phyloP scores from a whole-genome alignment of 2,113 vertebrate genomes.

The Mandrillus leucophaeus region DNA sequence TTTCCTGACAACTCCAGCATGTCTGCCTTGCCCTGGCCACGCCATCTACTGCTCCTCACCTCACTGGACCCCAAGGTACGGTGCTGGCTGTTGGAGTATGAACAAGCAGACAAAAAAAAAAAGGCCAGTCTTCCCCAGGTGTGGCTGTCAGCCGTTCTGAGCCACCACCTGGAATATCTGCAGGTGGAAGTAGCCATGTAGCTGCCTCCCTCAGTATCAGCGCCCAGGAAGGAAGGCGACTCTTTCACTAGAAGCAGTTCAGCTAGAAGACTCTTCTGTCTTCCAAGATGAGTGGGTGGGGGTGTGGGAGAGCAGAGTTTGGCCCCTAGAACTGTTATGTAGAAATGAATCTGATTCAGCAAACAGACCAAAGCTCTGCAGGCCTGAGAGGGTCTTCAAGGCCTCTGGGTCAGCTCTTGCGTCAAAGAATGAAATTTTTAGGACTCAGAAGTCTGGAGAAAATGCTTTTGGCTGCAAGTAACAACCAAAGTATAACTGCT shows the following conservation, averaged over 20 bases:
- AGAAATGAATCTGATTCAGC: neutral
- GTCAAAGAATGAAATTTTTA: neutral
- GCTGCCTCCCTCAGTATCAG: neutral
- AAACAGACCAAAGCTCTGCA: neutral
- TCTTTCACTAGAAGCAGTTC: neutral
- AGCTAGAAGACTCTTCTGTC: neutral
- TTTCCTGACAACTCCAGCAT: neutral
- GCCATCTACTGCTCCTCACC: neutral
- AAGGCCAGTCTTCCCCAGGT: neutral
- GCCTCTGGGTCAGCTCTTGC: neutral
- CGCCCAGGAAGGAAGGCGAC: neutral
- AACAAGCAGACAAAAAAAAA: neutral
- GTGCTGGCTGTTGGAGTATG: neutral
- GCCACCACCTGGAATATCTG: neutral
- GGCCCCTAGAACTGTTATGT: neutral
- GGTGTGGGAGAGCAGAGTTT: neutral
- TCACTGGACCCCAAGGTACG: rapidly evolving
- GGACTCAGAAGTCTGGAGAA: neutral
- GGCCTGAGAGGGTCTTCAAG: neutral
- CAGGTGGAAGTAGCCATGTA: neutral
- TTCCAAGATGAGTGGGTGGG: neutral
- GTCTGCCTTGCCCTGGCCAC: no score
- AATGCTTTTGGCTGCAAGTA: neutral
- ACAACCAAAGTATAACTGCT: neutral
- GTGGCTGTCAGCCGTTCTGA: neutral